A percentile compares a stretch with the other conserved stretches of the same genome.
Evolutionary conservation across 2,888 invertebrate genomes (phyloP).

Genomic region (Anoplius nigerrimus): DNA sequence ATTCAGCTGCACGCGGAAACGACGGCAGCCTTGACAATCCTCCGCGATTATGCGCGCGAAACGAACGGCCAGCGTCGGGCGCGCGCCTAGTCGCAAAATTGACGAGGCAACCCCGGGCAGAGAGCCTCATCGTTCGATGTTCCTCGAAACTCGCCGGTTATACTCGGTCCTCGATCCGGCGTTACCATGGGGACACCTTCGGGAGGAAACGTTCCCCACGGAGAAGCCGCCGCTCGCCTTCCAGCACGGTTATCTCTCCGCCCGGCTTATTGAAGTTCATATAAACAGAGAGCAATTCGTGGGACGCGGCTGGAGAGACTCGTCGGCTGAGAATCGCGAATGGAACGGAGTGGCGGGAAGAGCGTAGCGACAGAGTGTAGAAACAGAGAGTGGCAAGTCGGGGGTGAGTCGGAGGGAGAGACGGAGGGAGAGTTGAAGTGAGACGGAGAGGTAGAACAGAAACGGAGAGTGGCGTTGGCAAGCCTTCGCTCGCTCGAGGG

Average conservation of each 20-base stretch:
- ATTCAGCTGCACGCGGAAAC: no score
- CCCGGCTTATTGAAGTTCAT: slow-evolving; percentile 20
- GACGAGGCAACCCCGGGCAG: neutral
- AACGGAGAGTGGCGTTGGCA: no score
- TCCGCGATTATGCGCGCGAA: neutral
- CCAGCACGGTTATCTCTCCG: slow-evolving; percentile 30
- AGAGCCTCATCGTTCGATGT: neutral
- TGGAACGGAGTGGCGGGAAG: neutral
- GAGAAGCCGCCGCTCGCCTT: slow-evolving; percentile 5
- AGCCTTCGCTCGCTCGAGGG: neutral
- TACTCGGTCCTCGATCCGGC: slow-evolving; percentile 14
- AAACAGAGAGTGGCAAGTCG: slow-evolving; percentile 2
- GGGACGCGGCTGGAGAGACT: no score
- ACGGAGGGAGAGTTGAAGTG: no score
- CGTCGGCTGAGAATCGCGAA: no score
- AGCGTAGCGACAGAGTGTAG: neutral
- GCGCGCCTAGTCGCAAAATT: neutral
- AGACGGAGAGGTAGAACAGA: no score
- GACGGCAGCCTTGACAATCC: no score
- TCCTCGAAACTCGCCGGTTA: slow-evolving; percentile 3
- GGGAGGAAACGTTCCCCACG: slow-evolving; percentile 21
- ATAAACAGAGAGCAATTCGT: slow-evolving; percentile 26
- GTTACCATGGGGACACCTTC: slow-evolving; percentile 44
- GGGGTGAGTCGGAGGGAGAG: slow-evolving; percentile 5
- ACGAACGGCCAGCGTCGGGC: no score